phyloP scores from a whole-genome alignment of 2,888 invertebrate species.

The Drosophila picticornis region DNA sequence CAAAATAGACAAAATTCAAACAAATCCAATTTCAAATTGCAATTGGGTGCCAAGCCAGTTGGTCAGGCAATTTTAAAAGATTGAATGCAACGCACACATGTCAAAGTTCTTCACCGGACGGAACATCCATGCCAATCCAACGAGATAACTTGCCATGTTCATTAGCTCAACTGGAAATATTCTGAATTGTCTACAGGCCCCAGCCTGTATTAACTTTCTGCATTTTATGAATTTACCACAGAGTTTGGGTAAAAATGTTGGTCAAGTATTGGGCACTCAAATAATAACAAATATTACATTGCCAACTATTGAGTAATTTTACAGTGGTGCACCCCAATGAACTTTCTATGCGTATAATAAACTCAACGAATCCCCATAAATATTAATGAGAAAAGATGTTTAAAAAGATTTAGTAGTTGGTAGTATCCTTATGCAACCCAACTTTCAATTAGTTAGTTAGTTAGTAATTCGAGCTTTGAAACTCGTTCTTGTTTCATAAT shows the following conservation, averaged over 20 bases:
- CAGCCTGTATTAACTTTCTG: background rate
- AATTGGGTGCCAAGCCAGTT: background rate
- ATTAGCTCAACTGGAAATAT: background rate
- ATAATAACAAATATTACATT: background rate
- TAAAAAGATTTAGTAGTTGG: background rate
- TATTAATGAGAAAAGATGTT: background rate
- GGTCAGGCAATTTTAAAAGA: background rate
- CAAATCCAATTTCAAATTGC: background rate
- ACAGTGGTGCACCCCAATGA: background rate
- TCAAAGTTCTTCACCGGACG: background rate
- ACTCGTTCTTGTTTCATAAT: no score
- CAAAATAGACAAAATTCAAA: background rate
- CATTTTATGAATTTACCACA: background rate
- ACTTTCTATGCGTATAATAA: background rate
- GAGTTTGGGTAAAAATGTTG: background rate
- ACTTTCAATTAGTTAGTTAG: no score
- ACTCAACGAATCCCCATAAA: no score
- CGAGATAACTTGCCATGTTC: background rate
- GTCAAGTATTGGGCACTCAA: background rate
- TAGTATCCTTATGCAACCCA: background rate
- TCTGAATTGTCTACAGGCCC: background rate
- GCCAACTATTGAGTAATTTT: background rate
- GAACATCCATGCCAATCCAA: background rate
- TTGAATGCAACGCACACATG: background rate
- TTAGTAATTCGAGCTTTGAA: no score